phyloP scores from a whole-genome alignment of 2,113 vertebrate genomes.

The Illadopsis cleaveri region DNA sequence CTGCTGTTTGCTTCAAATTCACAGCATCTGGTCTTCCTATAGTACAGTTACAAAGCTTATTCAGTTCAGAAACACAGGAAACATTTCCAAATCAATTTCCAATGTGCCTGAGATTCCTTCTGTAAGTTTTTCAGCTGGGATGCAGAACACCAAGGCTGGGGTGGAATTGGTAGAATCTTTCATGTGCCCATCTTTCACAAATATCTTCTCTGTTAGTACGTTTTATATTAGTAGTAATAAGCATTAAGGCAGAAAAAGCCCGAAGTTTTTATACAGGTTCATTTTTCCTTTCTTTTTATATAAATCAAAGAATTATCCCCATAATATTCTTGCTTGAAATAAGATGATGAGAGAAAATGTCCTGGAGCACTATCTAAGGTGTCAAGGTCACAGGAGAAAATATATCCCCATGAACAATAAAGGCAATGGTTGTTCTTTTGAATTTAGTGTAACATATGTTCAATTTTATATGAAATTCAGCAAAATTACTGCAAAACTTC shows the following conservation, averaged over 20 bases:
- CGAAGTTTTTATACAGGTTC: not conserved
- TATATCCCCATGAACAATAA: not conserved
- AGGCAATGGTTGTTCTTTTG: not conserved
- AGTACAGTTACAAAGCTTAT: not conserved
- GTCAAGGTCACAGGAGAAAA: not conserved
- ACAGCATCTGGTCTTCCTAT: not conserved
- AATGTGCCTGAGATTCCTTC: not conserved
- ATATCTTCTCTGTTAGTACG: not conserved
- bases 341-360: not conserved
- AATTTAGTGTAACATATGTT: not conserved
- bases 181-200: not conserved
- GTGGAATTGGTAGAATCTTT: not conserved
- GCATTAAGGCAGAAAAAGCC: not conserved
- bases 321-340: not conserved
- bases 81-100: not conserved
- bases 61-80: not conserved
- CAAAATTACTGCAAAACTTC: not conserved
- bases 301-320: not conserved
- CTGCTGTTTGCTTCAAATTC: not conserved
- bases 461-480: not conserved
- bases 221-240: not conserved
- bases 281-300: not conserved
- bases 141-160: not conserved
- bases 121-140: not conserved
- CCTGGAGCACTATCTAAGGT: not conserved